phyloP scores from a whole-genome alignment of 64 coral and sea anemone genomes.

The Catalaphyllia jardinei region DNA sequence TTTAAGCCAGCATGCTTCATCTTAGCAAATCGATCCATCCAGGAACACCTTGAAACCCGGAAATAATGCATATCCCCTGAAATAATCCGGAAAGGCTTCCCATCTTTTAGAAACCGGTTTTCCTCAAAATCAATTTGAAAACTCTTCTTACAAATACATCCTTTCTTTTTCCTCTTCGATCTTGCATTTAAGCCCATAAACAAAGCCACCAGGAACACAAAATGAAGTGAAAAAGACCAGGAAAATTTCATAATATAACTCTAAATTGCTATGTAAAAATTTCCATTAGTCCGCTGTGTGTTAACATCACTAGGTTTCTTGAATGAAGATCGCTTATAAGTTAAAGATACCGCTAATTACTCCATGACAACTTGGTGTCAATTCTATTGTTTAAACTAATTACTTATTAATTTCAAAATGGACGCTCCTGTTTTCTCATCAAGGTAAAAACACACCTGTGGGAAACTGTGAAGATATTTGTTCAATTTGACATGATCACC shows the following conservation, averaged over 20 bases:
- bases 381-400: neutral
- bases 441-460: no score
- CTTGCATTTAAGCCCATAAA: neutral
- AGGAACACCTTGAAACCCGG: conserved; percentile 57
- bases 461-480: no score
- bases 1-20: conserved; percentile 70
- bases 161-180: conserved; percentile 15
- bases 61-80: conserved; percentile 78
- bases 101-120: conserved; percentile 81
- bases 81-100: conserved; percentile 71
- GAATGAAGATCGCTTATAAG: neutral
- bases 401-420: conserved; percentile 7
- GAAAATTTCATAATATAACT: conserved; percentile 1
- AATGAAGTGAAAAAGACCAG: neutral
- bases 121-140: conserved; percentile 80
- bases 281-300: no score
- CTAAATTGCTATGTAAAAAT: no score
- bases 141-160: neutral
- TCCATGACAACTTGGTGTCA: neutral
- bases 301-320: no score
- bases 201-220: neutral
- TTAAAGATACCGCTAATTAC: no score
- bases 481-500: no score
- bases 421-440: no score
- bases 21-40: conserved; percentile 77